These are phyloP conservation scores for Panonychus citri DNA, from an alignment of 1,140 invertebrate genomes.

Conservation along the genomic window DNA sequence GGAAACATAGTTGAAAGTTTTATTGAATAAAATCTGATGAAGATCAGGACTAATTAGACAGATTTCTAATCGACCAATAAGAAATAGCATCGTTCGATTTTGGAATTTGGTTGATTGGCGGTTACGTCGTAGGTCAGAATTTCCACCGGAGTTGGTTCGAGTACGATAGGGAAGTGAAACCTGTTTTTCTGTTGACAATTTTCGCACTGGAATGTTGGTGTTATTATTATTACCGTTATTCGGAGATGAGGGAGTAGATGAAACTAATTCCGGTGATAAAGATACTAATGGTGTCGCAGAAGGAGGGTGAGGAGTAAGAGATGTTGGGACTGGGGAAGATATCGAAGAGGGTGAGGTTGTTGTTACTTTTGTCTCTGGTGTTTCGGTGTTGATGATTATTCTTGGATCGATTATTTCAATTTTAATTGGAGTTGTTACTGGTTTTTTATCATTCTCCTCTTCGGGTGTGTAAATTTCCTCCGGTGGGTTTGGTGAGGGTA, in stretches of 20 bases:
- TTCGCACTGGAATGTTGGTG: background rate
- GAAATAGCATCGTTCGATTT: constrained; percentile 70
- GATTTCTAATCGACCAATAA: constrained; percentile 63
- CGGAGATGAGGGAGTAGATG: background rate
- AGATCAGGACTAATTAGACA: constrained; percentile 72
- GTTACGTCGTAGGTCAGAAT: constrained; percentile 1
- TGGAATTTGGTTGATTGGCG: constrained; percentile 28
- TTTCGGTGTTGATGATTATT: background rate
- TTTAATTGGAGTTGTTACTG: background rate
- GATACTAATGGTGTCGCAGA: too few relatives aligned
- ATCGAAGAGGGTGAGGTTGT: background rate
- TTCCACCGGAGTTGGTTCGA: constrained; percentile 4
- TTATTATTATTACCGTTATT: background rate
- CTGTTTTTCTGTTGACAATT: constrained; percentile 5
- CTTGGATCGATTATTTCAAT: background rate
- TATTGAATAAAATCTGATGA: constrained; percentile 63
- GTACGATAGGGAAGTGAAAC: constrained; percentile 9
- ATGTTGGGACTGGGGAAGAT: too few relatives aligned
- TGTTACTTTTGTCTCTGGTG: background rate
- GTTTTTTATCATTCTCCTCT: background rate
- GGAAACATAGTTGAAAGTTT: constrained; percentile 61
- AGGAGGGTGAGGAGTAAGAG: too few relatives aligned
- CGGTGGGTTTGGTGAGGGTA: background rate
- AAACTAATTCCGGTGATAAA: too few relatives aligned
- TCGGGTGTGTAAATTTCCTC: background rate